Conservation (phyloP, 2,797 vertebrate genomes). For the Gephyroberyx darwinii region DNA sequence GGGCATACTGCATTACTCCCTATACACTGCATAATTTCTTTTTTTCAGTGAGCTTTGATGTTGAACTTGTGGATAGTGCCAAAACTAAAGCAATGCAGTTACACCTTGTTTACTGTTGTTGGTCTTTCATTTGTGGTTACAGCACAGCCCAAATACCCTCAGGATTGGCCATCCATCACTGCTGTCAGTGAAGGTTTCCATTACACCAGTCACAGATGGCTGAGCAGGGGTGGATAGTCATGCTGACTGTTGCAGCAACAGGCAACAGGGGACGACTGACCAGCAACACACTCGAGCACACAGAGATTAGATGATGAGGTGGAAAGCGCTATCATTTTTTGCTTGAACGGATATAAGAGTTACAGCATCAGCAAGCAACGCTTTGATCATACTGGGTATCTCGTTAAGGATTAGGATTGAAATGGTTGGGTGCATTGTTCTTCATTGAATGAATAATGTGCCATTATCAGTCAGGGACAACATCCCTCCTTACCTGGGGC, state of each 20-base stretch:
- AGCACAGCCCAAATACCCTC: constrained; percentile 31
- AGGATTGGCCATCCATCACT: constrained; percentile 63
- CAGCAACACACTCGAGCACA: constrained; percentile 31
- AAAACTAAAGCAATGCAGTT: constrained; percentile 18
- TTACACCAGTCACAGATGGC: constrained; percentile 71
- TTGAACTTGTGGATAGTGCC: constrained; percentile 11
- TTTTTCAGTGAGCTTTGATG: constrained; percentile 16
- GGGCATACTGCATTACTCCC: constrained; percentile 10
- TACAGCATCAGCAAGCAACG: not conserved
- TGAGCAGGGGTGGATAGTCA: constrained; percentile 54
- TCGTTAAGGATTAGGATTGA: constrained; percentile 1
- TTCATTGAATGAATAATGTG: not conserved
- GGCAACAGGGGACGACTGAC: constrained; percentile 37
- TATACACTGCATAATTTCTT: constrained; percentile 9
- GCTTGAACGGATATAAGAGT: rapidly evolving
- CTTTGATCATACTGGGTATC: not conserved
- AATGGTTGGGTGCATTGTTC: not conserved
- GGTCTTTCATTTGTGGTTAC: constrained; percentile 53
- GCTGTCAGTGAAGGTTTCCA: constrained; percentile 63
- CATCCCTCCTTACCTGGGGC: constrained; percentile 33
- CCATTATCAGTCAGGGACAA: constrained; percentile 30
- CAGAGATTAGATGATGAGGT: constrained; percentile 18
- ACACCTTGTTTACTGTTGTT: constrained; percentile 28
- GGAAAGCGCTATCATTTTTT: not conserved
- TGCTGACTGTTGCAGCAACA: constrained; percentile 35